phyloP scores from a whole-genome alignment of 2,797 vertebrate species.

The Acanthurus tractus region DNA sequence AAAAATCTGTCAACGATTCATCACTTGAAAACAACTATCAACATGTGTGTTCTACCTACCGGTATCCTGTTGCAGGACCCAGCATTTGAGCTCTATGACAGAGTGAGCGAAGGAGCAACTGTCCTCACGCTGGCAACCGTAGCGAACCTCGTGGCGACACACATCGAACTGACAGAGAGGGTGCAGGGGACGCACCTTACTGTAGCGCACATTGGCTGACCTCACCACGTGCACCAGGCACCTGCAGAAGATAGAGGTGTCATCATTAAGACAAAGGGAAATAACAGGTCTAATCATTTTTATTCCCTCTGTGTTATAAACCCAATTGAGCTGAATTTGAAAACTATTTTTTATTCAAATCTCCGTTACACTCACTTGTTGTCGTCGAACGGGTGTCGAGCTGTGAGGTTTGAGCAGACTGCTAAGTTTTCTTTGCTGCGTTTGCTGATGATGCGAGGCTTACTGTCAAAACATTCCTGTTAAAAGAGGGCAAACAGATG shows the following conservation, averaged over 20 bases:
- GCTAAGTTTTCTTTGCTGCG: slow-evolving; percentile 95
- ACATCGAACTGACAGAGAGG: slow-evolving; percentile 97
- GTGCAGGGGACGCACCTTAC: slow-evolving; percentile 97
- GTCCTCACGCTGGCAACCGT: slow-evolving; percentile 96
- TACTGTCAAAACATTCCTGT: slow-evolving; percentile 99
- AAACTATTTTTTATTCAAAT: not conserved
- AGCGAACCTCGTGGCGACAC: slow-evolving; percentile 96
- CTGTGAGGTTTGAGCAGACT: slow-evolving; percentile 96
- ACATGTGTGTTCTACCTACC: slow-evolving; percentile 77
- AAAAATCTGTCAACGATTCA: not conserved
- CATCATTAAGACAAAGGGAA: not conserved
- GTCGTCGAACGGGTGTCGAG: slow-evolving; percentile 95
- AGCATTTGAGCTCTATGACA: slow-evolving; percentile 97
- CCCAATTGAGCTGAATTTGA: not conserved
- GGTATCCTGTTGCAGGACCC: slow-evolving; percentile 97
- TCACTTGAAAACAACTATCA: not conserved
- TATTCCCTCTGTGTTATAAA: not conserved
- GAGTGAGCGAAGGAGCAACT: slow-evolving; percentile 99
- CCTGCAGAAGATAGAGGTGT: slow-evolving; percentile 73
- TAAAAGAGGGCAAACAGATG: slow-evolving; percentile 31
- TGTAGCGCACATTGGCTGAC: slow-evolving; percentile 96
- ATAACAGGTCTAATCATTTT: not conserved
- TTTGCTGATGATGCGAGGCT: slow-evolving; percentile 98
- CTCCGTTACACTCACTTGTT: slow-evolving; percentile 91
- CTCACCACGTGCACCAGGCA: slow-evolving; percentile 98